Evolutionary conservation across 35 echinoderm and acorn worm species (phyloP).

Genomic region (Ptychodera flava): DNA sequence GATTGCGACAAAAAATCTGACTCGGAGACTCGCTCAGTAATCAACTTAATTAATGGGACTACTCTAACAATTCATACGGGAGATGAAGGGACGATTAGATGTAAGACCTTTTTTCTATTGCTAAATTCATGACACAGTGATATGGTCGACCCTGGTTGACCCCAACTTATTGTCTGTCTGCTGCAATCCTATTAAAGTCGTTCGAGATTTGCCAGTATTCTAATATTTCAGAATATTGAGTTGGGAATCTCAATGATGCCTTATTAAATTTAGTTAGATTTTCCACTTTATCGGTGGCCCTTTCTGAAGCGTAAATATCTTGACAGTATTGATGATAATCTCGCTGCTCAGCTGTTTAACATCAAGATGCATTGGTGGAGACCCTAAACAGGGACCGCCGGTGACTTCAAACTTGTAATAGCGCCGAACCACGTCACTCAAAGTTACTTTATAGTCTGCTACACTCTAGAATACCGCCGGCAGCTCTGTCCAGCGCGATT

Average conservation of each 20-base stretch:
- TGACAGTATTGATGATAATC: background rate
- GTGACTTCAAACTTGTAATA: no score
- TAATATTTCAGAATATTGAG: background rate
- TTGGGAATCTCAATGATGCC: background rate
- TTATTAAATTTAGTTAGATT: slow-evolving; percentile 2
- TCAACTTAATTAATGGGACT: background rate
- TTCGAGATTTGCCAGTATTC: background rate
- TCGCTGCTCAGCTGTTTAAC: background rate
- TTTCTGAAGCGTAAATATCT: background rate
- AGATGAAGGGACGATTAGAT: background rate
- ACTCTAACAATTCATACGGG: background rate
- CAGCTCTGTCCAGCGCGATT: no score
- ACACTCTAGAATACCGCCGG: no score
- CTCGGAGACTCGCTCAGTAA: background rate
- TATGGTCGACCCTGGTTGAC: background rate
- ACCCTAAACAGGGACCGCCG: no score
- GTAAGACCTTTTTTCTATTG: background rate
- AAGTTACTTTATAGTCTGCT: no score
- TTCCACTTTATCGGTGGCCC: background rate
- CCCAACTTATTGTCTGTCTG: background rate
- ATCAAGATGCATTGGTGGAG: background rate
- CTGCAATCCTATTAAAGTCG: background rate
- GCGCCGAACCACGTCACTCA: no score
- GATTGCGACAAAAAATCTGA: no score
- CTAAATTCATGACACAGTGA: background rate